Conservation (phyloP, 2,888 invertebrate species). For the Eristalinus aeneus region DNA sequence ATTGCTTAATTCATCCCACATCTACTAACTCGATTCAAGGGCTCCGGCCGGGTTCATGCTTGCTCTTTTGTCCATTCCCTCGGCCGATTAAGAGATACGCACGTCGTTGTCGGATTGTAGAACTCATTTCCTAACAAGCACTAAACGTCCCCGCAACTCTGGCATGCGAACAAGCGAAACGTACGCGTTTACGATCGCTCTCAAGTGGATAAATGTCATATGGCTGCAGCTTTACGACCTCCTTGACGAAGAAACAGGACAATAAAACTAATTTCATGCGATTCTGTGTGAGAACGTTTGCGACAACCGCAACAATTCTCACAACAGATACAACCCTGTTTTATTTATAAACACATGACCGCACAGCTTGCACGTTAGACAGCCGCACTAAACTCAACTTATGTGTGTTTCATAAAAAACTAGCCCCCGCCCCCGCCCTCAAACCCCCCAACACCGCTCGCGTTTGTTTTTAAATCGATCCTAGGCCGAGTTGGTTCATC, state of each 20-base stretch:
- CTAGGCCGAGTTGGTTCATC: slow-evolving; percentile 17
- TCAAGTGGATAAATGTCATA: background rate
- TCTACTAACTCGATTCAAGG: background rate
- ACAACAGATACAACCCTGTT: slow-evolving; percentile 2
- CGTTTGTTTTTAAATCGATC: slow-evolving; percentile 18
- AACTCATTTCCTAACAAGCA: background rate
- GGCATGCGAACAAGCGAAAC: background rate
- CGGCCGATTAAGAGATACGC: background rate
- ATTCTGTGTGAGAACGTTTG: background rate
- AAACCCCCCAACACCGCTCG: background rate
- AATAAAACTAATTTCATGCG: slow-evolving; percentile 5
- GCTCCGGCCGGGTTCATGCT: background rate
- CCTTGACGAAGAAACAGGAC: background rate
- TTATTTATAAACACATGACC: slow-evolving; percentile 41
- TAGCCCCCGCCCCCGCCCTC: too few relatives aligned
- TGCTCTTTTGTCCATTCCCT: background rate
- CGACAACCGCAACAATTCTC: background rate
- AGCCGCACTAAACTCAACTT: background rate
- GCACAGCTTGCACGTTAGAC: slow-evolving; percentile 12
- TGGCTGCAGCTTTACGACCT: background rate
- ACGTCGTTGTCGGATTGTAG: background rate
- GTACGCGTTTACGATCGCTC: background rate
- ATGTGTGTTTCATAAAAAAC: slow-evolving; percentile 6
- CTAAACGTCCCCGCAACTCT: background rate
- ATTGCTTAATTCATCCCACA: background rate